A percentile compares a stretch with the other conserved stretches of the same genome.
Conservation (phyloP, 2,888 invertebrate genomes). For the Ectemnius lituratus region DNA sequence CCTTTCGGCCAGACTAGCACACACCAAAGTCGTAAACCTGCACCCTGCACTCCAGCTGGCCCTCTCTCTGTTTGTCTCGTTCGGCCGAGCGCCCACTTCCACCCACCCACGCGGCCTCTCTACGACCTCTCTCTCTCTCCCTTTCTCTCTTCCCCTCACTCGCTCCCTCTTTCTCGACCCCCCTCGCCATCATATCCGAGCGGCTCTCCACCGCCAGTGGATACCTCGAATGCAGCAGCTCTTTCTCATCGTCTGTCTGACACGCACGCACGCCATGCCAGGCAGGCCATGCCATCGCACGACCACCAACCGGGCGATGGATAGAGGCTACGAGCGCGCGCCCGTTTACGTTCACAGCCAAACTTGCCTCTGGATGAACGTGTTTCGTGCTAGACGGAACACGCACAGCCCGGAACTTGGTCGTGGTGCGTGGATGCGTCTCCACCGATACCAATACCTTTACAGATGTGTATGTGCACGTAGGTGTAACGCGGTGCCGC, state of each 20-base stretch:
- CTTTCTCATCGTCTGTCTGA: slow-evolving; percentile 71
- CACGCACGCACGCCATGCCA: slow-evolving; percentile 69
- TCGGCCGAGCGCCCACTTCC: slow-evolving; percentile 33
- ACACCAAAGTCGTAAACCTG: slow-evolving; percentile 69
- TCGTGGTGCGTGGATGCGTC: slow-evolving; percentile 26
- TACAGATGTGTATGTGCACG: slow-evolving; percentile 12
- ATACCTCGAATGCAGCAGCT: slow-evolving; percentile 67
- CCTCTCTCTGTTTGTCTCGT: slow-evolving; percentile 40
- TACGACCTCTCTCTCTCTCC: slow-evolving; percentile 43
- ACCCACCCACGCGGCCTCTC: slow-evolving; percentile 28
- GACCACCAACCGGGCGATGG: slow-evolving; percentile 37
- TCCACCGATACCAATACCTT: slow-evolving; percentile 7
- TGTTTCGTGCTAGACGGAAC: neutral
- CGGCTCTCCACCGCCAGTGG: slow-evolving; percentile 57
- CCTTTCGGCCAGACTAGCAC: slow-evolving; percentile 69
- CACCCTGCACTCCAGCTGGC: slow-evolving; percentile 58
- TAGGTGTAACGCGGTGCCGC: no score
- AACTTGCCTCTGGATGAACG: neutral
- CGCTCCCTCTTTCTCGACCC: slow-evolving; percentile 54
- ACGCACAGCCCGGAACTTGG: slow-evolving; percentile 8
- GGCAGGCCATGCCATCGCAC: no score
- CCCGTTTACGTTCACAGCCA: slow-evolving; percentile 15
- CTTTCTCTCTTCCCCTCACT: slow-evolving; percentile 49
- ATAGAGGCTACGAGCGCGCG: slow-evolving; percentile 15
- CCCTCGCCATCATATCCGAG: slow-evolving; percentile 18